A percentile compares a stretch with the other conserved stretches of the same genome.
Conservation (phyloP, 2,113 vertebrate species). For the Corythaeola cristata region DNA sequence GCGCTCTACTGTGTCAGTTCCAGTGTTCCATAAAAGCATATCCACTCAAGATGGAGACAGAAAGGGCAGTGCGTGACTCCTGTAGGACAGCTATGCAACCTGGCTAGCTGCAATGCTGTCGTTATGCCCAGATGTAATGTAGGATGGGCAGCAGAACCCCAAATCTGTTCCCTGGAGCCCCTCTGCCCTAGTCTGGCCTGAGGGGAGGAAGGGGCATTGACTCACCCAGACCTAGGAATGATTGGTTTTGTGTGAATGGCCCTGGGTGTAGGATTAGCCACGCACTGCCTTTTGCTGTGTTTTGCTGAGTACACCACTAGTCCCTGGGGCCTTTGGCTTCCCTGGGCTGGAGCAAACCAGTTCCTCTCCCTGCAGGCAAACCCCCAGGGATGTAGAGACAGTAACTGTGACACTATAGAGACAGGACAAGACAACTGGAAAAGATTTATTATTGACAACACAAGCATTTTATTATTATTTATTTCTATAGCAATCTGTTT, state of each 20-base stretch:
- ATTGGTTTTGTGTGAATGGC: neutral
- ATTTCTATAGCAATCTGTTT: neutral
- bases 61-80: neutral
- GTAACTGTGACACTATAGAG: neutral
- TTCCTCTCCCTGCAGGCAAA: neutral
- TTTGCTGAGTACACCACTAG: accelerated
- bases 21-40: neutral
- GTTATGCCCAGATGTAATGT: neutral
- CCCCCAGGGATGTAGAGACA: neutral
- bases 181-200: neutral
- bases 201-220: neutral
- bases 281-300: neutral
- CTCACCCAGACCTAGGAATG: neutral
- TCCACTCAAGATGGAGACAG: neutral
- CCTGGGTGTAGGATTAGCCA: neutral
- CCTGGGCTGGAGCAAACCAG: neutral
- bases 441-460: neutral
- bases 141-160: neutral
- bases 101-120: neutral
- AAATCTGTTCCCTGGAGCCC: neutral
- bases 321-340: neutral
- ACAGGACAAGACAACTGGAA: neutral
- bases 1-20: neutral
- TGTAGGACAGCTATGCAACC: neutral
- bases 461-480: neutral